Evolutionary conservation across 2,797 vertebrate species (phyloP).

Genomic region (Lacerta bilineata): DNA sequence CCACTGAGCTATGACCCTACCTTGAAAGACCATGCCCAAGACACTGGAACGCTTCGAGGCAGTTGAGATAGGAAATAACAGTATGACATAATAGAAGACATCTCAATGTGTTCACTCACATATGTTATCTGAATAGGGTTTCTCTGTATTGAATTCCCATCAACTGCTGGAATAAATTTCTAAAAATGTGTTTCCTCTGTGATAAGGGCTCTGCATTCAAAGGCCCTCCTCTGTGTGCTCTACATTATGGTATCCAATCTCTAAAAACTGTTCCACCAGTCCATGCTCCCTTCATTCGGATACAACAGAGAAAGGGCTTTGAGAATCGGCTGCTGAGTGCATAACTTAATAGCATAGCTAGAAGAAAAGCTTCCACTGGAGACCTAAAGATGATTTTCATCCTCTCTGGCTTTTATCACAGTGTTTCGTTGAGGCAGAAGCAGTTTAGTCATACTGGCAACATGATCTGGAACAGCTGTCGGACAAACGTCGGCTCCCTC

Average conservation of each 20-base stretch:
- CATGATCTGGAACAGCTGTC: too few relatives aligned
- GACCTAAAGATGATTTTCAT: neutral
- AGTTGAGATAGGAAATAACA: neutral
- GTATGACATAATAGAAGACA: neutral
- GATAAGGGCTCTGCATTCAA: slow-evolving; percentile 29
- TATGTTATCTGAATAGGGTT: slow-evolving; percentile 16
- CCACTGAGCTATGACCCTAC: too few relatives aligned
- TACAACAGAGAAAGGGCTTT: neutral
- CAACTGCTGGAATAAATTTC: slow-evolving; percentile 39
- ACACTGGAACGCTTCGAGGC: neutral
- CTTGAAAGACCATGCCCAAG: too few relatives aligned
- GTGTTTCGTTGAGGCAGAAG: too few relatives aligned
- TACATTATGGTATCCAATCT: neutral
- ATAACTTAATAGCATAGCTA: slow-evolving; percentile 27
- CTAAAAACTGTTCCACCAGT: neutral
- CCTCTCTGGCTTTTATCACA: too few relatives aligned
- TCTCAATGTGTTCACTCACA: neutral
- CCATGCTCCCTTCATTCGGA: neutral
- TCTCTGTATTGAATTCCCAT: slow-evolving; percentile 41
- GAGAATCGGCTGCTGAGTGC: neutral
- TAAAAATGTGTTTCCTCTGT: slow-evolving; percentile 43
- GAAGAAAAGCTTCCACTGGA: slow-evolving; percentile 17
- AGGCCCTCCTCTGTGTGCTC: neutral
- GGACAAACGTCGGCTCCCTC: too few relatives aligned
- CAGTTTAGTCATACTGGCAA: too few relatives aligned